These are phyloP conservation scores for Palaemon carinicauda DNA, from an alignment of 1,140 invertebrate genomes.

Conservation along the genomic window DNA sequence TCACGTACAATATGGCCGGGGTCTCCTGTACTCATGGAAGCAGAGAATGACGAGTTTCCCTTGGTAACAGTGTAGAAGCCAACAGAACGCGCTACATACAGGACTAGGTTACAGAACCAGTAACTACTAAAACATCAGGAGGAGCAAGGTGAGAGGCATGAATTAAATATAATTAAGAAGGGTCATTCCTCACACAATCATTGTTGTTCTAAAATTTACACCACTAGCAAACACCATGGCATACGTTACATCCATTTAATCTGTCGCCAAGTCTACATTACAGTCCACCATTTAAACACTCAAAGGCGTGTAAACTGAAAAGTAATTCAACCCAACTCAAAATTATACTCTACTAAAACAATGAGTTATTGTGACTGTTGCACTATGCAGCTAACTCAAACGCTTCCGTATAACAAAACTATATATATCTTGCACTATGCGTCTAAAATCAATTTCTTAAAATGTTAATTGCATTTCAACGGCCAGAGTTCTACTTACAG, in stretches of 20 bases:
- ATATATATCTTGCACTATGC: slow-evolving; percentile 49
- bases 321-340: background rate
- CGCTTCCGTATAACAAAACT: slow-evolving; percentile 17
- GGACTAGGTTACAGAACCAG: too few relatives aligned
- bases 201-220: background rate
- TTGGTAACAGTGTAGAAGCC: too few relatives aligned
- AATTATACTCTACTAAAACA: background rate
- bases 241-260: background rate
- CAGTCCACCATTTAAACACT: slow-evolving; percentile 22
- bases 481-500: slow-evolving; percentile 56
- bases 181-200: too few relatives aligned
- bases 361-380: background rate
- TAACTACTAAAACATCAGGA: too few relatives aligned
- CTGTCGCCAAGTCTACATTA: slow-evolving; percentile 10
- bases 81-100: too few relatives aligned
- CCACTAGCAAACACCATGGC: slow-evolving; percentile 22
- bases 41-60: too few relatives aligned
- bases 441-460: slow-evolving; percentile 50
- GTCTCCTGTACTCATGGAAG: too few relatives aligned
- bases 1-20: too few relatives aligned
- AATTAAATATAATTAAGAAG: too few relatives aligned
- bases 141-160: too few relatives aligned
- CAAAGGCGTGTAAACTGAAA: background rate
- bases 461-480: slow-evolving; percentile 53
- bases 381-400: slow-evolving; percentile 52